Evolutionary conservation across 2,797 vertebrate genomes (phyloP), one percentile per base, ranked within the genome.

Genomic region (Silurus lanzhouensis): DNA sequence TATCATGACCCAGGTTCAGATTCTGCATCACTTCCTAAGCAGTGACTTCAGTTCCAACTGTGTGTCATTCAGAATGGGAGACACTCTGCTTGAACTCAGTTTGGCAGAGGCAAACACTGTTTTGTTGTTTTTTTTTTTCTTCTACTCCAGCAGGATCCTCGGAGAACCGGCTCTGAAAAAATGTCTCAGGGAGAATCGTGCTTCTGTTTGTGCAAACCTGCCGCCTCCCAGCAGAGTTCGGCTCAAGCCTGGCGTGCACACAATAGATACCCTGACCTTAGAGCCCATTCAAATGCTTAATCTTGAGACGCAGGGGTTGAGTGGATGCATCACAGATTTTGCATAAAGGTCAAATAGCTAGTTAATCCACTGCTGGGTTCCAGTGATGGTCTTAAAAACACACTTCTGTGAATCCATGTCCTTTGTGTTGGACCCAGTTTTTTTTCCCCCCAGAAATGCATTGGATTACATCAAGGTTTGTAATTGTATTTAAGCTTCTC

Each of bases 301-400:
- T 79, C 85, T 88, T 83, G 85, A 82, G 84, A 90, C 83, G 87
- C 86, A 81, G 84, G 70, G 87, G 82, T 77, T 84, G 87, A 89
- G 87, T 85, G 85, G 87, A 88, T 85, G 84, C 89, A 88, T 86
- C 74, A 85, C 82, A 72, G 83, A 80, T 80, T 88, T 86, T 84
- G 79, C 72, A 83, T 86, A 89, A 89, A 90, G 85, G 87, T 87
- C 89, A 88, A 85, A 87, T 70, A 74, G 79, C 83, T 88, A 86
- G 87, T 89, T 90, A 86, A 89, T 89, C 86, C 74, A 81, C 60
- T 83, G 82, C 87, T 86, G 84, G 22, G 60, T 82, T 84, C 31
- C 58, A 82, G 84, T 67, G 75, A 67, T 52, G 80, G 68, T 83
- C 83, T 83, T 66, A 79, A 83, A 85, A 81, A 75, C 81, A 68